phyloP scores from a whole-genome alignment of 2,113 vertebrate genomes.

The Nestor notabilis region DNA sequence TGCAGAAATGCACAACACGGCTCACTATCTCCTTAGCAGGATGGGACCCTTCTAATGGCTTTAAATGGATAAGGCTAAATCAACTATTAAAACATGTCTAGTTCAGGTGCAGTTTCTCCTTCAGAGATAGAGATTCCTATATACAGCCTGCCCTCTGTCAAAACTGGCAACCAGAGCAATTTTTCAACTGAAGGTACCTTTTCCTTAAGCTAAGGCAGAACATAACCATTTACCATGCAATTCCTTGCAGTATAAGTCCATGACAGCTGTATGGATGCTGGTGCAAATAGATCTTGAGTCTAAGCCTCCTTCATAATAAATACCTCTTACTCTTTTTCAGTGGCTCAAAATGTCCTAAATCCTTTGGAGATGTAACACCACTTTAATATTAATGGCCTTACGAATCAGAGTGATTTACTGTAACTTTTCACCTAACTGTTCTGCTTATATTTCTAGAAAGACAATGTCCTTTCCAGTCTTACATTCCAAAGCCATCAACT shows the following conservation, averaged over 20 bases:
- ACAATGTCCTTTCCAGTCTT: background rate
- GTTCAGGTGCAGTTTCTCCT: background rate
- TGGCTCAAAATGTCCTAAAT: background rate
- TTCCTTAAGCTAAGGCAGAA: background rate
- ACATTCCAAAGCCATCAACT: background rate
- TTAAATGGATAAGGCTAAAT: background rate
- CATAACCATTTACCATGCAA: background rate
- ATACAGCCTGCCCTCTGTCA: background rate
- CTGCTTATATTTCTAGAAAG: background rate
- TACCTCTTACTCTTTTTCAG: background rate
- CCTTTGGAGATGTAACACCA: background rate
- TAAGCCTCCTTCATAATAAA: background rate
- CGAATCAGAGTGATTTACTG: background rate
- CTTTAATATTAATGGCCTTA: background rate
- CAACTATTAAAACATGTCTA: background rate
- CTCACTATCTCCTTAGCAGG: background rate
- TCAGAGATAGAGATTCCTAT: background rate
- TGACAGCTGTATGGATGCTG: background rate
- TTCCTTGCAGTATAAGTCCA: background rate
- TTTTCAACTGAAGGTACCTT: constrained; percentile 6
- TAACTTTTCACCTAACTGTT: background rate
- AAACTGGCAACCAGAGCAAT: background rate
- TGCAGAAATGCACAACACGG: background rate
- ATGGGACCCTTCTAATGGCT: background rate
- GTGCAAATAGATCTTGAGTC: background rate